Conservation (phyloP, 2,797 vertebrate genomes). For the Aeoliscus strigatus region DNA sequence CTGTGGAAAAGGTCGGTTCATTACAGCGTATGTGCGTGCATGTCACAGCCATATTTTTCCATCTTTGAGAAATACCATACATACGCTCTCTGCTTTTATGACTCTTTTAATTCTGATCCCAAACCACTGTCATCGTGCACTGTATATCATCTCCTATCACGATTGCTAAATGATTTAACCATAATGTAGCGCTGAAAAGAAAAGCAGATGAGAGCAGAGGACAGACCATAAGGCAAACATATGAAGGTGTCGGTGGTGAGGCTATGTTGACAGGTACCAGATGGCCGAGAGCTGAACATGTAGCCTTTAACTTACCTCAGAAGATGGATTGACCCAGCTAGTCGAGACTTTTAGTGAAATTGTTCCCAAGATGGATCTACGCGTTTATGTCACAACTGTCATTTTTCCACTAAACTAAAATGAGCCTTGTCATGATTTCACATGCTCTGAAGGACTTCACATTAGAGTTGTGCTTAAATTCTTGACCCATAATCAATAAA, state of each 20-base stretch:
- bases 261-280: constrained; percentile 26
- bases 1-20: constrained; percentile 5
- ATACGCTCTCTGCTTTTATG: neutral
- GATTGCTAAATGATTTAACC: constrained; percentile 10
- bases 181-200: constrained; percentile 6
- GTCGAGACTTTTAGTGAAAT: constrained; percentile 69
- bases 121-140: constrained; percentile 13
- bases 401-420: constrained; percentile 54
- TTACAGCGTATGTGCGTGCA: constrained; percentile 2
- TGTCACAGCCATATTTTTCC: constrained; percentile 5
- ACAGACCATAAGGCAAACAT: constrained; percentile 3
- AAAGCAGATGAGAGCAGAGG: constrained; percentile 24
- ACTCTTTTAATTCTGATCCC: constrained; percentile 9
- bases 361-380: constrained; percentile 67
- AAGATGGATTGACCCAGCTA: constrained; percentile 62
- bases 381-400: constrained; percentile 63
- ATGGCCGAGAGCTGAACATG: constrained; percentile 14
- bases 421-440: constrained; percentile 32
- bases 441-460: constrained; percentile 25
- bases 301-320: constrained; percentile 67
- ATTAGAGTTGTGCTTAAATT: constrained; percentile 16
- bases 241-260: constrained; percentile 12
- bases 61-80: neutral
- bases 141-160: constrained; percentile 15
- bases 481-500: constrained; percentile 47